Percentiles rank a stretch among this genome's conserved stretches.
phyloP scores from a whole-genome alignment of 1,140 invertebrate species.

The Trissolcus basalis region DNA sequence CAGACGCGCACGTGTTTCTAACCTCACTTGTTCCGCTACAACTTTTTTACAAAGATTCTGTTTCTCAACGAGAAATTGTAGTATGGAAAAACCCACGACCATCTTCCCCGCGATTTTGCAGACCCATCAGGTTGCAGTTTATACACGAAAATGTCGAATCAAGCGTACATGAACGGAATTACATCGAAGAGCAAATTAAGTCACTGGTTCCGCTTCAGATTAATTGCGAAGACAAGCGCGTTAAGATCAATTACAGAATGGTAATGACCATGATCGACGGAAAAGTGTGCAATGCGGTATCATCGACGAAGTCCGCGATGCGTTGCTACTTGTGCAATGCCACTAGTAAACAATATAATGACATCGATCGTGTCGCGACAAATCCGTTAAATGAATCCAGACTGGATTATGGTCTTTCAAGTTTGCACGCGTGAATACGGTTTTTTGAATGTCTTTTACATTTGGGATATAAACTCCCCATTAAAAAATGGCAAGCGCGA shows the following conservation, averaged over 20 bases:
- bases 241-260: conserved; percentile 56
- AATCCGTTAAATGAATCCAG: too few relatives aligned
- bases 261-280: conserved; percentile 72
- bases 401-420: too few relatives aligned
- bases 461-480: too few relatives aligned
- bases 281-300: conserved; percentile 72
- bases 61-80: not conserved
- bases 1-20: conserved; percentile 1
- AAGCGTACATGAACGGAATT: not conserved
- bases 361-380: not conserved
- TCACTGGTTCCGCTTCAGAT: too few relatives aligned
- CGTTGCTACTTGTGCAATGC: conserved; percentile 40
- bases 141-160: not conserved
- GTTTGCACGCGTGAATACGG: too few relatives aligned
- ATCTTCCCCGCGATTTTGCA: not conserved
- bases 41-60: not conserved
- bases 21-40: conserved; percentile 16
- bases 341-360: conserved; percentile 18
- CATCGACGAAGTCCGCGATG: conserved; percentile 51
- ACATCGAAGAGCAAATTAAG: not conserved
- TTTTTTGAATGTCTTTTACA: too few relatives aligned
- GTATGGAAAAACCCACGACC: not conserved
- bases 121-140: not conserved
- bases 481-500: too few relatives aligned
- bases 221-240: too few relatives aligned